Conservation (phyloP, 2,888 invertebrate species). For the Rotaria magnacalcarata region DNA sequence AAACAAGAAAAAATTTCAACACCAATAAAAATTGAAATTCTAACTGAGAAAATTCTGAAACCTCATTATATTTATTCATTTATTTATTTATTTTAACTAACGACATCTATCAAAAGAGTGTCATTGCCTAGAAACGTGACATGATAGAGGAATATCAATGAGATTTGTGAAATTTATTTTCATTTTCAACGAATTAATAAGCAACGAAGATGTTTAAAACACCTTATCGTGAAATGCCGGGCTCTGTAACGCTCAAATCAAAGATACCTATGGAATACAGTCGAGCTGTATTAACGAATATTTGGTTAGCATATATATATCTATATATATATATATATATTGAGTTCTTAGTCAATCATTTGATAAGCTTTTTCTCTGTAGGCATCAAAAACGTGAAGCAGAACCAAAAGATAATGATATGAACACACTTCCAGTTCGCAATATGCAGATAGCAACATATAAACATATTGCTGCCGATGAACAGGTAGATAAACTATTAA, state of each 20-base stretch:
- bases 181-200: not conserved
- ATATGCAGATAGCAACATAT: slow-evolving; percentile 44
- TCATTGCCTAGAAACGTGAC: not conserved
- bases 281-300: slow-evolving; percentile 43
- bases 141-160: not conserved
- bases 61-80: not conserved
- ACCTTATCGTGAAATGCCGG: slow-evolving; percentile 35
- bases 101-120: not conserved
- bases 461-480: slow-evolving; percentile 21
- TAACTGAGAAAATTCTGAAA: too few species aligned
- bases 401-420: slow-evolving; percentile 44
- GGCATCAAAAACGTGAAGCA: slow-evolving; percentile 40
- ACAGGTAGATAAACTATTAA: not conserved
- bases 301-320: not conserved
- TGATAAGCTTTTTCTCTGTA: not conserved
- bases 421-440: slow-evolving; percentile 28
- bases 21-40: not conserved
- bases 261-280: slow-evolving; percentile 43
- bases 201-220: not conserved
- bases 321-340: too few species aligned
- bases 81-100: not conserved
- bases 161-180: not conserved
- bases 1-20: not conserved
- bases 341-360: not conserved
- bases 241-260: slow-evolving; percentile 39